Conservation (phyloP, 2,888 invertebrate species). For the Melanostoma scalare region DNA sequence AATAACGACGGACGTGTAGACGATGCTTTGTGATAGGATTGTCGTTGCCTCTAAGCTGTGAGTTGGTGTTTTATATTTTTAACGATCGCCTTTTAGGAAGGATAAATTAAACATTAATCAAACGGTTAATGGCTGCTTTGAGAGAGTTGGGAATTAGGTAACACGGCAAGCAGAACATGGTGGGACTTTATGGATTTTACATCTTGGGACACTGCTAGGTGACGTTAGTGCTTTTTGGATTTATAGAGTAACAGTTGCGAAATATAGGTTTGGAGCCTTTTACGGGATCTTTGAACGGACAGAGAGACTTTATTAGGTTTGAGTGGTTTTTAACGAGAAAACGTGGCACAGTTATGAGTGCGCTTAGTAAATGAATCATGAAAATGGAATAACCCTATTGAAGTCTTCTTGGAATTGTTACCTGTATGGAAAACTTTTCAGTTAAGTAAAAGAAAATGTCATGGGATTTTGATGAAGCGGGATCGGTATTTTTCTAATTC, state of each 20-base stretch:
- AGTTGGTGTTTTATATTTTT: constrained; percentile 18
- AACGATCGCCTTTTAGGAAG: constrained; percentile 49
- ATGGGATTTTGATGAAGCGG: too few species aligned
- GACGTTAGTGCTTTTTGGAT: constrained; percentile 30
- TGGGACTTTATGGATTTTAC: constrained; percentile 28
- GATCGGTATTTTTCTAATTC: too few species aligned
- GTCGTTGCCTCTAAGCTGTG: constrained; percentile 4
- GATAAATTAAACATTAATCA: constrained; percentile 69
- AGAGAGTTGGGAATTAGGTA: constrained; percentile 50
- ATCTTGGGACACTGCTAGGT: constrained; percentile 19
- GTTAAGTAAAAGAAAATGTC: too few species aligned
- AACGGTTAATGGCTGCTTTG: constrained; percentile 51
- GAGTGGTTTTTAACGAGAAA: too few species aligned
- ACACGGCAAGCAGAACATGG: constrained; percentile 6
- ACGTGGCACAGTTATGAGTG: too few species aligned
- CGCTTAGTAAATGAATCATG: too few species aligned
- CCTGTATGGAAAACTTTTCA: too few species aligned
- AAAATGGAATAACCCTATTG: too few species aligned
- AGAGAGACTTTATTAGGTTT: too few species aligned
- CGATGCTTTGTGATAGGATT: constrained; percentile 22
- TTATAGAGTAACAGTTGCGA: constrained; percentile 32
- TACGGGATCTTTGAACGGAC: background rate
- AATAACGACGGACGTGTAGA: constrained; percentile 27
- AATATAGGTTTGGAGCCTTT: constrained; percentile 30
- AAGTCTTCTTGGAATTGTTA: too few species aligned